These are phyloP conservation scores for Montipora efflorescens DNA, from an alignment of 64 coral and sea anemone genomes.

Conservation along the genomic window DNA sequence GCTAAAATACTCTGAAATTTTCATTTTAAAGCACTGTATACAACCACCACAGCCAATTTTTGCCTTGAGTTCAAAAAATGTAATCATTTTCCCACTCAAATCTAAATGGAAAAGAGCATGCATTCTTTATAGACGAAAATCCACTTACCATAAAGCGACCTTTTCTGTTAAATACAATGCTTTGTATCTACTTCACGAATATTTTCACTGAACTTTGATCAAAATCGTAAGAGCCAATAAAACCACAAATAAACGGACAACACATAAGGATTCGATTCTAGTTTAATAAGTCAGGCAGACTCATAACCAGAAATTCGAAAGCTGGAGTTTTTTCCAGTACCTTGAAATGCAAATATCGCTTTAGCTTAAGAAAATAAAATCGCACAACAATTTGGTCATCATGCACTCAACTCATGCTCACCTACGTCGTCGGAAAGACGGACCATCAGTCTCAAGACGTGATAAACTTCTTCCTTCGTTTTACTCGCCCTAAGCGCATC, in stretches of 20 bases:
- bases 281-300: not conserved
- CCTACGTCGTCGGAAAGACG: constrained; percentile 96
- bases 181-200: not conserved
- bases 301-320: not conserved
- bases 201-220: not conserved
- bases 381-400: not conserved
- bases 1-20: too few relatives aligned
- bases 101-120: too few relatives aligned
- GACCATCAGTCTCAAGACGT: constrained; percentile 88
- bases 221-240: not conserved
- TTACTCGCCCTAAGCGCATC: constrained; percentile 84
- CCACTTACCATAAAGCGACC: not conserved
- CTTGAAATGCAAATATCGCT: not conserved
- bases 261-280: not conserved
- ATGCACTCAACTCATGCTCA: constrained; percentile 22
- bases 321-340: not conserved
- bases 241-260: not conserved
- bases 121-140: too few relatives aligned
- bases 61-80: too few relatives aligned
- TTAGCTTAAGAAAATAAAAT: constrained; percentile 1
- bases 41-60: too few relatives aligned
- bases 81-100: too few relatives aligned
- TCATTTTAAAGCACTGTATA: too few relatives aligned
- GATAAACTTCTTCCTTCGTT: constrained; percentile 92
- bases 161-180: not conserved